Base-by-base conservation (phyloP, 2,797 vertebrate genomes). In the Melanotaenia maccullochi region DNA sequence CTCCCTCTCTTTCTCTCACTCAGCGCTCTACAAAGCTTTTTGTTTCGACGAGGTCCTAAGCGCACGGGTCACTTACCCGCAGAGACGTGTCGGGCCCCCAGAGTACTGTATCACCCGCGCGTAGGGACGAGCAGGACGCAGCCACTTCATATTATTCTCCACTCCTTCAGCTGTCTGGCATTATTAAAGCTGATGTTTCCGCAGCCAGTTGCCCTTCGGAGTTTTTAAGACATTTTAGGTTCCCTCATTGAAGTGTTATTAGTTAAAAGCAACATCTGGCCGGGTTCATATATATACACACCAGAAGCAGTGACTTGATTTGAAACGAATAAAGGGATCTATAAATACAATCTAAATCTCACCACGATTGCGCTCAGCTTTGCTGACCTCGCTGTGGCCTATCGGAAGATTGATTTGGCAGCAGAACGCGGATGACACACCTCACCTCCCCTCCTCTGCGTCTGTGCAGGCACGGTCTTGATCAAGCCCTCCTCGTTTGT, bases 21-120 rank as follows among this genome's bases (percentile, higher is more conserved):
- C 90, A 75, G 85, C 87, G 86, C 92, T 92, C 85, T 89, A 88
- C 87, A 85, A 91, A 90, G 91, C 91, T 92, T 94, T 92, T 92
- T 90, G 90, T 93, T 90, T 89, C 87, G 90, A 82, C 76, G 89
- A 88, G 89, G 89, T 88, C 87, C 90, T 85, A 82, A 87, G 89
- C 88, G 87, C 91, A 85, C 89, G 87, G 92, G 93, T 92, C 92
- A 87, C 88, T 89, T 91, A 90, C 89, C 86, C 67, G 73, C 85
- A 85, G 87, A 87, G 90, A 87, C 75, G 82, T 74, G 83, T 71
- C 33, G 12, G 36, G 12, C n/a, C 13, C 44, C 20, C 62, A 4
- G 20, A 14, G 81, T 25, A 18, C 68, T 33, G 73, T 71, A 63
- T 75, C 51, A 38, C 81, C 78, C 58, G 65, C 52, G 62, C 65